These are phyloP conservation scores for Hypomecis atomaria DNA, from an alignment of 2,888 invertebrate genomes.

Conservation along the genomic window DNA sequence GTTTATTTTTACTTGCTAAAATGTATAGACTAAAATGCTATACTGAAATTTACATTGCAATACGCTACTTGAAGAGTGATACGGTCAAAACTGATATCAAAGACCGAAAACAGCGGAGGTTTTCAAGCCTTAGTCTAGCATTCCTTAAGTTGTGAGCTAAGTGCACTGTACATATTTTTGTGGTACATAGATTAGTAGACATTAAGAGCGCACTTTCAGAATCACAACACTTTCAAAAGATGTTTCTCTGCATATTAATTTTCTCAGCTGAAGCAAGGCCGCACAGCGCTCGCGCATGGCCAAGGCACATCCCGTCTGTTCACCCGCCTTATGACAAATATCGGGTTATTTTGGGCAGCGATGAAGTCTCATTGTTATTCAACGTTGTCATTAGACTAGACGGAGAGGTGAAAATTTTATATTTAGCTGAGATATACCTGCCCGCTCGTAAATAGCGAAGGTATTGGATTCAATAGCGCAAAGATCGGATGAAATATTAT, in stretches of 20 bases:
- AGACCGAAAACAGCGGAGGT: too few relatives aligned
- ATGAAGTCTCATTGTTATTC: conserved; percentile 34
- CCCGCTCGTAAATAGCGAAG: not conserved
- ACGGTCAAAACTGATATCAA: too few relatives aligned
- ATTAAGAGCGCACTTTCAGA: too few relatives aligned
- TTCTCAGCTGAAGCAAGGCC: conserved; percentile 17
- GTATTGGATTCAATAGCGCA: not conserved
- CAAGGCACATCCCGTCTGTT: conserved; percentile 34
- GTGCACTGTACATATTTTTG: too few relatives aligned
- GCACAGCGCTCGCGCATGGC: conserved; percentile 34
- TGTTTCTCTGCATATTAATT: not conserved
- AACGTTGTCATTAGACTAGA: conserved; percentile 17
- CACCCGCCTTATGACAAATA: conserved; percentile 49
- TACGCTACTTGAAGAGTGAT: too few relatives aligned
- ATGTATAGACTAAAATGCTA: too few relatives aligned
- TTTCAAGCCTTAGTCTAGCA: too few relatives aligned
- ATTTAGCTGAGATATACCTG: conserved; percentile 7
- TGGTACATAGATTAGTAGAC: too few relatives aligned
- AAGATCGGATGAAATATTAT: not conserved
- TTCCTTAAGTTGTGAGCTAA: too few relatives aligned
- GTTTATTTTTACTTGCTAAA: too few relatives aligned
- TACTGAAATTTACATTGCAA: too few relatives aligned
- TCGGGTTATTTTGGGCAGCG: conserved; percentile 40
- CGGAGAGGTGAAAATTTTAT: conserved; percentile 11
- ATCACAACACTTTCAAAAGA: too few relatives aligned